Base-by-base conservation (phyloP, 2,113 vertebrate species). In the Leptobrachium ailaonicum region DNA sequence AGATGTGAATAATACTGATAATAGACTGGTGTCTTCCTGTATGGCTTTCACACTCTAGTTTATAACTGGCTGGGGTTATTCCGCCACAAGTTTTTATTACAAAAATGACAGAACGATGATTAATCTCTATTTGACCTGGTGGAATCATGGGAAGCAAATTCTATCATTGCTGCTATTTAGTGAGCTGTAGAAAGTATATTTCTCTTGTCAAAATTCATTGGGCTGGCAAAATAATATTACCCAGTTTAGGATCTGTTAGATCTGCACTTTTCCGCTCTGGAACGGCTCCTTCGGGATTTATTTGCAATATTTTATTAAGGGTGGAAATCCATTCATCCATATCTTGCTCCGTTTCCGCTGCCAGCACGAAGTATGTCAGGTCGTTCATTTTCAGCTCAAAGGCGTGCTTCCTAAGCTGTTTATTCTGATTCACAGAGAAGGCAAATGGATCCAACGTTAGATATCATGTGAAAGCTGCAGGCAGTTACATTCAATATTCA, bases 331-430 rank as follows among this genome's bases (percentile, higher is more conserved):
- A 99, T 9, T 99, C 98, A 42, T 99, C 98, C 98, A 99, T 98
- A 87, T 99, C 98, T 70, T 95, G 94, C 86, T 99, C 98, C 0
- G 92, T 98, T 90, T 99, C 98, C 42, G 98, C 96, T 50, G 98
- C 97, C 92, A 99, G 93, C 87, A 99, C 98, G 53, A 99, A 99
- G 89, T 99, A 99, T 2, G 97, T 99, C 86, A 98, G 94, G 83
- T 98, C 96, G 78, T 97, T 97, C 98, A 99, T 98, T 92, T 99
- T 99, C 91, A 99, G 83, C 85, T 99, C 98, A 86, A 99, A 98
- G 82, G 98, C 96, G 14, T 99, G 91, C 84, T 97, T 98, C 89
- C 98, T 94, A 78, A 99, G 91, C 62, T 94, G 95, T 87, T 94
- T 96, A 85, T 99, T 94, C 93, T 94, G 87, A 81, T 82, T 81